Evolutionary conservation across 2,113 vertebrate genomes (phyloP).

Genomic region (Isichthys henryi): DNA sequence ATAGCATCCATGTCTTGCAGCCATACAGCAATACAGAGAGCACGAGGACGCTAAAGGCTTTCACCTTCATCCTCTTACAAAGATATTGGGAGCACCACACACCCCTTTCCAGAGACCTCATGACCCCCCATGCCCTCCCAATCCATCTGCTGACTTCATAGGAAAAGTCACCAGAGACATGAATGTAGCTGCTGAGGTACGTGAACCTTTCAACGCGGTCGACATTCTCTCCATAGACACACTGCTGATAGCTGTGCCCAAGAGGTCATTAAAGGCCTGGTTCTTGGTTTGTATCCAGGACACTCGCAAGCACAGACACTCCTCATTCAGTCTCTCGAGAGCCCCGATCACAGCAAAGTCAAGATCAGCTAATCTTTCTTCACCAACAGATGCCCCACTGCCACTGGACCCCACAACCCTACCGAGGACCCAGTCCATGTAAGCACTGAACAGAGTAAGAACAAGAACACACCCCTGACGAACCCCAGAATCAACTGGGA

Average conservation of each 20-base stretch:
- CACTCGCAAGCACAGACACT: not conserved
- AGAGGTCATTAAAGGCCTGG: not conserved
- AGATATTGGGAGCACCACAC: not conserved
- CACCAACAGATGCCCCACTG: not conserved
- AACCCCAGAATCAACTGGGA: not conserved
- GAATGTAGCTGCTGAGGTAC: not conserved
- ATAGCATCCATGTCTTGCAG: not conserved
- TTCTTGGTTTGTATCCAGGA: not conserved
- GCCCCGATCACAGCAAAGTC: not conserved
- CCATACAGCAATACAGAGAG: not conserved
- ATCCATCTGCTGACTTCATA: not conserved
- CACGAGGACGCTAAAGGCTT: not conserved
- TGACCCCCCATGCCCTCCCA: not conserved
- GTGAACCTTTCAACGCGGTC: not conserved
- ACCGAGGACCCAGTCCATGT: not conserved
- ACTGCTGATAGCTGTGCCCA: not conserved
- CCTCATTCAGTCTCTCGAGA: not conserved
- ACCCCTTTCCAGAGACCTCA: not conserved
- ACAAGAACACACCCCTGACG: not conserved
- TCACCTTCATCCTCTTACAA: not conserved
- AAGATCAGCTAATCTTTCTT: not conserved
- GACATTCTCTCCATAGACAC: not conserved
- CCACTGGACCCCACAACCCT: not conserved
- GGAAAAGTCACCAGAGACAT: not conserved
- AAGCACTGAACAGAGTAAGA: not conserved